A percentile compares a stretch with the other conserved stretches of the same genome.
These are phyloP conservation scores for Zonotrichia leucophrys DNA, from an alignment of 2,113 vertebrate species.

Conservation along the genomic window DNA sequence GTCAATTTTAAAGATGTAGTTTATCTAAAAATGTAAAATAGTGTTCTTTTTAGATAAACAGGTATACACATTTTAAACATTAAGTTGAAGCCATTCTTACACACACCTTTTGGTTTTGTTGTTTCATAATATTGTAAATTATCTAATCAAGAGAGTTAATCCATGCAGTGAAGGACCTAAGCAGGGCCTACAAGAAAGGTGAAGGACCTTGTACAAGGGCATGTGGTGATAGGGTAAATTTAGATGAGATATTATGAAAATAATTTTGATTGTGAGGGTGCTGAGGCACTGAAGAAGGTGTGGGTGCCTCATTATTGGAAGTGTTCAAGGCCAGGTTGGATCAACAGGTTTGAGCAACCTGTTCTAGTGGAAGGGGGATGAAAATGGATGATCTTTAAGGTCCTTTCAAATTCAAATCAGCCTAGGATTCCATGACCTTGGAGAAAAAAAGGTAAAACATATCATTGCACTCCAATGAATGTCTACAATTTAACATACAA, in stretches of 20 bases:
- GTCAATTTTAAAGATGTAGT: background rate
- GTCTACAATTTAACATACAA: background rate
- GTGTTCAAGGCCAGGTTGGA: background rate
- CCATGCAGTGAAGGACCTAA: background rate
- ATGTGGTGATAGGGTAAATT: background rate
- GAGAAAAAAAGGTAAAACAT: background rate
- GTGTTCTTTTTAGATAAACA: background rate
- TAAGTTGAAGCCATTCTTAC: background rate
- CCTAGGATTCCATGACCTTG: background rate
- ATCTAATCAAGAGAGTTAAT: background rate
- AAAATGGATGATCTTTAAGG: background rate
- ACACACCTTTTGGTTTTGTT: background rate
- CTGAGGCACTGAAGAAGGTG: background rate
- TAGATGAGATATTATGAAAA: background rate
- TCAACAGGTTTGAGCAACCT: background rate
- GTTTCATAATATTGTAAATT: background rate
- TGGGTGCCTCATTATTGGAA: background rate
- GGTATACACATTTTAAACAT: background rate
- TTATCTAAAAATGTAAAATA: background rate
- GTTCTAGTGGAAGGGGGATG: fast-evolving
- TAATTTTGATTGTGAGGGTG: background rate
- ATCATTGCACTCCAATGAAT: background rate
- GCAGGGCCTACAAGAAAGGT: background rate
- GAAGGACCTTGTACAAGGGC: background rate
- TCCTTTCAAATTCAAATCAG: background rate